Evolutionary conservation across 2,888 invertebrate genomes (phyloP).

Genomic region (Ophion slaviceki): DNA sequence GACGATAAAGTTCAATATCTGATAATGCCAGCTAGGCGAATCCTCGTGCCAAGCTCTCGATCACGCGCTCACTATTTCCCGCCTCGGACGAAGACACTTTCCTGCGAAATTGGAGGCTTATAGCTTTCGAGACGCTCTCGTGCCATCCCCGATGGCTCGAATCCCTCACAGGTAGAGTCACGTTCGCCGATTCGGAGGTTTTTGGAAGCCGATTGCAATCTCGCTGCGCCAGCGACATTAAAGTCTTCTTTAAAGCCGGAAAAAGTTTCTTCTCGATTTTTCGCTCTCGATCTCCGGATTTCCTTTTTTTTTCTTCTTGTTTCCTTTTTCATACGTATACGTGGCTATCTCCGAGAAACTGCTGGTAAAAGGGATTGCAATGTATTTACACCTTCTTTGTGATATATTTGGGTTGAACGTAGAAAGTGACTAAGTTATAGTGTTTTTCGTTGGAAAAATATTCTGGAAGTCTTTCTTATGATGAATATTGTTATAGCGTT

Average conservation of each 20-base stretch:
- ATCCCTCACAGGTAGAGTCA: constrained; percentile 28
- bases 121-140: constrained; percentile 13
- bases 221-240: background rate
- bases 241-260: background rate
- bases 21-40: constrained; percentile 48
- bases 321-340: background rate
- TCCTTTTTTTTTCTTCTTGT: background rate
- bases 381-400: background rate
- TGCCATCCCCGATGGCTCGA: constrained; percentile 15
- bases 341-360: background rate
- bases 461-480: background rate
- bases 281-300: background rate
- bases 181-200: constrained; percentile 33
- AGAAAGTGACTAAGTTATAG: background rate
- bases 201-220: background rate
- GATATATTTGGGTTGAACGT: background rate
- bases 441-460: background rate
- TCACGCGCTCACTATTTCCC: constrained; percentile 46
- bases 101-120: constrained; percentile 26
- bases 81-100: constrained; percentile 14
- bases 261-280: background rate
- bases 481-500: too few relatives aligned
- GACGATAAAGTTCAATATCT: constrained; percentile 22
- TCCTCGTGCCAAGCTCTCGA: constrained; percentile 53
- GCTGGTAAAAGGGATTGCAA: background rate